phyloP scores from a whole-genome alignment of 2,113 vertebrate genomes.

The Phyllopteryx taeniolatus region DNA sequence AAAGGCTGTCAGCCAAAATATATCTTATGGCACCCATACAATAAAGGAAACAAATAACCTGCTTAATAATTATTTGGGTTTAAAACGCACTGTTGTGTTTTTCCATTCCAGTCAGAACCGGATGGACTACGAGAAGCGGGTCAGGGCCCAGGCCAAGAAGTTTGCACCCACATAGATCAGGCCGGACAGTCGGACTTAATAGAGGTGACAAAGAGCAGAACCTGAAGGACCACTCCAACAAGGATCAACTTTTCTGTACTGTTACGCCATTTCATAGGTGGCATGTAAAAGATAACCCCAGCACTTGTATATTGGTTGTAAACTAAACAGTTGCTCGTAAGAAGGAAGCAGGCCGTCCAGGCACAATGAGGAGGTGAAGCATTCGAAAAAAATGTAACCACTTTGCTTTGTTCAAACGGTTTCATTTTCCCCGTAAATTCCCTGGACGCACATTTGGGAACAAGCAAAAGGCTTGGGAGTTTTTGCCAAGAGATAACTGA shows the following conservation, averaged over 20 bases:
- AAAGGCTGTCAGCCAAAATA: not conserved
- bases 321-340: not conserved
- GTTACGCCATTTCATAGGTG: slow-evolving; percentile 32
- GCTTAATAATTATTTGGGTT: not conserved
- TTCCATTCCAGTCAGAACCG: slow-evolving; percentile 74
- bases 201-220: slow-evolving; percentile 27
- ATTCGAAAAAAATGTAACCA: not conserved
- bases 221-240: slow-evolving; percentile 68
- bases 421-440: not conserved
- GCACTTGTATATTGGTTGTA: slow-evolving; percentile 9
- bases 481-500: slow-evolving; percentile 55
- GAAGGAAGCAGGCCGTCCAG: slow-evolving; percentile 5
- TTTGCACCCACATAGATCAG: slow-evolving; percentile 73
- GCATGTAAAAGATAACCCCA: slow-evolving; percentile 33
- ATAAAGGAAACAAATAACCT: not conserved
- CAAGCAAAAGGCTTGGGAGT: slow-evolving; percentile 31
- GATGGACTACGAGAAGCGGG: slow-evolving; percentile 79
- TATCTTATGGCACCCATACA: not conserved
- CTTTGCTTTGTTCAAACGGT: not conserved
- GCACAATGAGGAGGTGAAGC: not conserved
- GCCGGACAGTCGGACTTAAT: slow-evolving; percentile 35
- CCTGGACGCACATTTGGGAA: not conserved
- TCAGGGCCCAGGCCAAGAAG: slow-evolving; percentile 78
- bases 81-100: not conserved
- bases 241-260: slow-evolving; percentile 56